Evolutionary conservation across 2,797 vertebrate genomes (phyloP).

Genomic region (Sciurus carolinensis): DNA sequence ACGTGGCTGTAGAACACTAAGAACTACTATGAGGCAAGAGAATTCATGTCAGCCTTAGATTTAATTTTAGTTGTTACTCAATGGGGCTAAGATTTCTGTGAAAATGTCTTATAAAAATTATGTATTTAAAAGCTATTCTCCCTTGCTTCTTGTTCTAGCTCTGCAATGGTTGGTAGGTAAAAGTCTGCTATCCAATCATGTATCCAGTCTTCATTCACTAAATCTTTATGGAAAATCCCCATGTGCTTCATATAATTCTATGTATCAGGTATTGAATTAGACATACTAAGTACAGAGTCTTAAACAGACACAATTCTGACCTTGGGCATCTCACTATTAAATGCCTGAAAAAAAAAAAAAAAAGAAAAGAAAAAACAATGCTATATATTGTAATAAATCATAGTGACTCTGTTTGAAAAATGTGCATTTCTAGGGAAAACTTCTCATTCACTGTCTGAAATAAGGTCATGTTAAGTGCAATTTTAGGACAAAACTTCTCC

Average conservation of each 20-base stretch:
- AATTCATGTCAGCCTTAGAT: background rate
- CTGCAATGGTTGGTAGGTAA: background rate
- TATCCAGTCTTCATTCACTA: background rate
- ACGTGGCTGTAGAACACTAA: background rate
- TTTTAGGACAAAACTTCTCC: background rate
- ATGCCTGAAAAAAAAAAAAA: background rate
- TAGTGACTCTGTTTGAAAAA: conserved; percentile 16
- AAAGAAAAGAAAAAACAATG: background rate
- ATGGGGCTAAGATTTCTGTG: background rate
- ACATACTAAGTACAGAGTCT: background rate
- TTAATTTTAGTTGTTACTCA: background rate
- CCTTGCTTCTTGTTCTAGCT: background rate
- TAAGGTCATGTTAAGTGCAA: background rate
- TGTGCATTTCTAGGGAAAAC: background rate
- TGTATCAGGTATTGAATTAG: background rate
- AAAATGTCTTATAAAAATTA: conserved; percentile 6
- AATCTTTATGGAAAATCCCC: background rate
- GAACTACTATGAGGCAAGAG: background rate
- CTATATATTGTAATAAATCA: background rate
- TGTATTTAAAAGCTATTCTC: background rate
- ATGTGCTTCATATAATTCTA: background rate
- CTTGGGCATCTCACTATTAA: background rate
- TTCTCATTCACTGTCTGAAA: background rate
- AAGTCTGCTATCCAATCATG: background rate
- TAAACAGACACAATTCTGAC: background rate